phyloP scores from a whole-genome alignment of 2,113 vertebrate genomes.

The Acanthochromis polyacanthus region DNA sequence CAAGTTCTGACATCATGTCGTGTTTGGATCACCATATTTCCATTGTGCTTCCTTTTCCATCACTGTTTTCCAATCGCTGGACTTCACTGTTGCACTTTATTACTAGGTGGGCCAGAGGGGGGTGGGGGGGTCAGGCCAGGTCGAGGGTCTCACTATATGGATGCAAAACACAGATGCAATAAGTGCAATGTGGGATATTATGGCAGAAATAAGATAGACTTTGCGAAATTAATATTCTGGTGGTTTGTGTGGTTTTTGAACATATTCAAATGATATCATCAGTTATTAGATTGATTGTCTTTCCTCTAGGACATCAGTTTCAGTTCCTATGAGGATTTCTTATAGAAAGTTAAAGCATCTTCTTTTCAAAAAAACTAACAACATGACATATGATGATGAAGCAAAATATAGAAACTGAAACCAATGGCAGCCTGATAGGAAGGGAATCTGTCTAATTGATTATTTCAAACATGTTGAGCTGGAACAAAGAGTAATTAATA shows the following conservation, averaged over 20 bases:
- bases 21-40: not conserved
- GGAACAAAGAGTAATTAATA: no score
- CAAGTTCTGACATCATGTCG: not conserved
- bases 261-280: not conserved
- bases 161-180: slow-evolving; percentile 52
- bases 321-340: not conserved
- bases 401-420: not conserved
- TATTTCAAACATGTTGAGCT: not conserved
- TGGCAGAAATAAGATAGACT: not conserved
- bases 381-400: not conserved
- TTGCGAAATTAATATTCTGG: not conserved
- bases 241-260: not conserved
- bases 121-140: not conserved
- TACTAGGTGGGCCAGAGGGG: not conserved
- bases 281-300: not conserved
- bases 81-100: slow-evolving; percentile 81
- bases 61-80: slow-evolving; percentile 30
- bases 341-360: not conserved
- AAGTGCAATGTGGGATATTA: slow-evolving; percentile 6
- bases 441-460: not conserved
- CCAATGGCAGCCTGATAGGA: not conserved
- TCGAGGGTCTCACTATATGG: slow-evolving; percentile 1
- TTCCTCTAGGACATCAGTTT: not conserved
- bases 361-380: not conserved
- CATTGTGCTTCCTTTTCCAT: slow-evolving; percentile 47